A percentile compares a stretch with the other conserved stretches of the same genome.
Evolutionary conservation across 2,797 vertebrate species (phyloP).

Genomic region (Melanotaenia boesemani): DNA sequence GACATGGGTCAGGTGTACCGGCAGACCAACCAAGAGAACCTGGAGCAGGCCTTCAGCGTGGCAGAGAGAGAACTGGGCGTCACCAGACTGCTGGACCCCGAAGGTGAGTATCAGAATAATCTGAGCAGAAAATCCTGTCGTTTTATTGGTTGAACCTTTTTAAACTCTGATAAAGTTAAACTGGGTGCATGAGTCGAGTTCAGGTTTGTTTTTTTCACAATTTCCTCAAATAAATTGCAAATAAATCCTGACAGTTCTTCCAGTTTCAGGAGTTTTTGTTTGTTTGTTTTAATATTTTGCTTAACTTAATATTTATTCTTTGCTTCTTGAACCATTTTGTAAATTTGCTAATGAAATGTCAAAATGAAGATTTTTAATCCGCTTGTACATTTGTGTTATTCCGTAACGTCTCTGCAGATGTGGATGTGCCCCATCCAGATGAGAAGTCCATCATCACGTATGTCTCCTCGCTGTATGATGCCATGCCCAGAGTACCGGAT

Average conservation of each 20-base stretch:
- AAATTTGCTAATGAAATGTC: background rate
- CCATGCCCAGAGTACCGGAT: conserved; percentile 93
- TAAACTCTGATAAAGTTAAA: too few relatives aligned
- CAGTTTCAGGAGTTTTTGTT: too few relatives aligned
- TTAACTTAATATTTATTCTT: too few relatives aligned
- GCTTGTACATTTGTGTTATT: background rate
- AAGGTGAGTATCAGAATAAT: conserved; percentile 81
- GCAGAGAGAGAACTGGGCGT: conserved; percentile 93
- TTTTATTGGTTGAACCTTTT: background rate
- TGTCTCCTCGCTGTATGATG: conserved; percentile 94
- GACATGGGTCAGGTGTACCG: conserved; percentile 92
- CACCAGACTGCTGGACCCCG: conserved; percentile 93
- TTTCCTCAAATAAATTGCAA: background rate
- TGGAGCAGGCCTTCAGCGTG: conserved; percentile 94
- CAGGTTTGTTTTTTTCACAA: too few relatives aligned
- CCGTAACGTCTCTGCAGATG: conserved; percentile 79
- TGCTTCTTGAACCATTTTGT: background rate
- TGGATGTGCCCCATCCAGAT: conserved; percentile 93
- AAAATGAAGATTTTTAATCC: background rate
- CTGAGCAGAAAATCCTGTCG: background rate
- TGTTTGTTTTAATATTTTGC: too few relatives aligned
- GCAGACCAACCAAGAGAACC: conserved; percentile 92
- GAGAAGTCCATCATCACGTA: conserved; percentile 80
- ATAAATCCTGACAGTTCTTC: too few relatives aligned
- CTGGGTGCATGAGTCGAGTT: too few relatives aligned